A percentile compares a stretch with the other conserved stretches of the same genome.
Evolutionary conservation across 2,113 vertebrate species (phyloP).

Genomic region (Todiramphus chloris): DNA sequence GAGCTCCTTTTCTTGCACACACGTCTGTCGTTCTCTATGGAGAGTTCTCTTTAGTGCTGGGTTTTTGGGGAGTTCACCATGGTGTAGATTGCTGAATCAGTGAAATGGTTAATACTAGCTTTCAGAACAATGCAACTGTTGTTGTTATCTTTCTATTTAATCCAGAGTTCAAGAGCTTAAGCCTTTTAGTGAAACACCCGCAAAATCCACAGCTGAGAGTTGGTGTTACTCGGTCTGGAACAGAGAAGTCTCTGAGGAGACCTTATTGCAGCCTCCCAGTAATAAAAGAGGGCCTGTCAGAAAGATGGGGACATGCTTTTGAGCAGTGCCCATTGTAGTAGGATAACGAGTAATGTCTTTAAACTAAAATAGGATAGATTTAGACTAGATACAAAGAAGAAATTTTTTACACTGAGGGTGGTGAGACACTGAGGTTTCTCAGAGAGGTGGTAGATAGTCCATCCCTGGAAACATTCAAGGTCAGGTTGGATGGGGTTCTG

Average conservation of each 20-base stretch:
- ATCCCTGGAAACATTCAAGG: background rate
- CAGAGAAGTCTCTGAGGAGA: background rate
- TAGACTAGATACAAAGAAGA: background rate
- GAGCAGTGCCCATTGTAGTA: background rate
- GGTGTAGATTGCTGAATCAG: background rate
- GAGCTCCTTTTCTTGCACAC: background rate
- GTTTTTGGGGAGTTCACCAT: background rate
- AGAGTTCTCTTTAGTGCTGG: background rate
- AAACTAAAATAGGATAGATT: background rate
- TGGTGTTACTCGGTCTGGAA: background rate
- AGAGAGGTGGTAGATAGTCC: background rate
- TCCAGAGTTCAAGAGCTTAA: background rate
- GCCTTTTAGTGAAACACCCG: background rate
- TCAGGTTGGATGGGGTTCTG: background rate
- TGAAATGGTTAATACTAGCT: background rate
- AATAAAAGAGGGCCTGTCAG: background rate
- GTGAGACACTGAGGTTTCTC: background rate
- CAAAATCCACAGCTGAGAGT: background rate
- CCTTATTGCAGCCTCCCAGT: background rate
- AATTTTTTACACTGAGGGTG: background rate
- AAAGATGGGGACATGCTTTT: background rate
- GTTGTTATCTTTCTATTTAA: background rate
- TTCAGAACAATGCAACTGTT: background rate
- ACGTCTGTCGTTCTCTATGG: accelerated
- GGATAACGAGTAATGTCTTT: background rate